A percentile compares a stretch with the other conserved stretches of the same genome.
Evolutionary conservation across 2,888 invertebrate genomes (phyloP).

Genomic region (Plutella xylostella): DNA sequence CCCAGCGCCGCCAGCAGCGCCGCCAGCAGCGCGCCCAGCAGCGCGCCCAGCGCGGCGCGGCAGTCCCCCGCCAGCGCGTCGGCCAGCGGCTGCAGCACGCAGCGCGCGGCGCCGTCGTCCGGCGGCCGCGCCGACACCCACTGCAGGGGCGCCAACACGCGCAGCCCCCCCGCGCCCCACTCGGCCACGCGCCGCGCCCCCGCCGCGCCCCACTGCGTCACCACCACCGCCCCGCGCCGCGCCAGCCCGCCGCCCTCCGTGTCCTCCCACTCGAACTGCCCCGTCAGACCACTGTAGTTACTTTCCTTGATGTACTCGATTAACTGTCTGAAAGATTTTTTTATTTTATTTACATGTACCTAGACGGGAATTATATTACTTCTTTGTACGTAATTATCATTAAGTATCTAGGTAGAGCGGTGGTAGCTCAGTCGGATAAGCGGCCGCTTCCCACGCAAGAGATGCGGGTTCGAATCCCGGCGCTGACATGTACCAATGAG

Average conservation of each 20-base stretch:
- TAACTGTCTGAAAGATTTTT: conserved; percentile 30
- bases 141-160: conserved; percentile 80
- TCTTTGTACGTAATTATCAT: too few species aligned
- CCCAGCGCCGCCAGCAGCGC: conserved; percentile 30
- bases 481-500: too few species aligned
- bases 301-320: conserved; percentile 26
- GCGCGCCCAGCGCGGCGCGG: conserved; percentile 69
- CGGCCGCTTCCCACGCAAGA: too few species aligned
- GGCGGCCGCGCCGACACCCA: conserved; percentile 76
- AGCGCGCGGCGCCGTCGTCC: conserved; percentile 76
- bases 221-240: conserved; percentile 24
- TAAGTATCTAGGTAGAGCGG: too few species aligned
- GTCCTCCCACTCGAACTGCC: conserved; percentile 34
- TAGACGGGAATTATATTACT: too few species aligned
- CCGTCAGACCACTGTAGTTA: conserved; percentile 38
- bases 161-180: conserved; percentile 72
- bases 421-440: too few species aligned
- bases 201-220: conserved; percentile 81
- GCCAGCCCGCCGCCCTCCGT: conserved; percentile 8
- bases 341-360: too few species aligned
- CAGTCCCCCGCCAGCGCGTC: conserved; percentile 77
- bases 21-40: conserved; percentile 30
- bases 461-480: too few species aligned
- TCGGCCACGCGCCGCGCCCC: conserved; percentile 72
- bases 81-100: conserved; percentile 77